phyloP scores from a whole-genome alignment of 2,113 vertebrate genomes.

The Pelusios castaneus region DNA sequence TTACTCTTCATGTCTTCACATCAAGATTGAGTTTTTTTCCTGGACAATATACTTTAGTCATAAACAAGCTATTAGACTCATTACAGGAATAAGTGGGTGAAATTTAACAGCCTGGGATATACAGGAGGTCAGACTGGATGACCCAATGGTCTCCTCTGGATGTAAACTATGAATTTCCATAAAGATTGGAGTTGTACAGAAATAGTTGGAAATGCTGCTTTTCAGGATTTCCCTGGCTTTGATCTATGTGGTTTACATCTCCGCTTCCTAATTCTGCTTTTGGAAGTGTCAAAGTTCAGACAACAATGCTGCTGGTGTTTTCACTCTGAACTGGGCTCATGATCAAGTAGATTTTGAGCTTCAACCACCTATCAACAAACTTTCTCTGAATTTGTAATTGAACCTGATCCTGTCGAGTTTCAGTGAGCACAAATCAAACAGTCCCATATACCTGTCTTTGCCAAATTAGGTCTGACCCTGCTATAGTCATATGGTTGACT shows the following conservation, averaged over 20 bases:
- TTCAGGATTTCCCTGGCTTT: neutral
- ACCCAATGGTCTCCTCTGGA: conserved; percentile 1
- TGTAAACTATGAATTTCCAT: conserved; percentile 8
- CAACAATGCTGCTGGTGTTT: neutral
- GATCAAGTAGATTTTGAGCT: neutral
- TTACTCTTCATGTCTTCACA: neutral
- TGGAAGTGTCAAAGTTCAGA: conserved; percentile 17
- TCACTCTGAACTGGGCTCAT: neutral
- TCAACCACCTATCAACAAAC: neutral
- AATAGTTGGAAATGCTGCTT: neutral
- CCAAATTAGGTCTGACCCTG: neutral
- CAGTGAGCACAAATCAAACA: conserved; percentile 40
- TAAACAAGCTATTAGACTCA: conserved; percentile 3
- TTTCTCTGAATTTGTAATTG: conserved; percentile 20
- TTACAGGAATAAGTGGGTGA: conserved; percentile 2
- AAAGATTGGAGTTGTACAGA: conserved; percentile 20
- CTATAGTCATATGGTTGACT: neutral
- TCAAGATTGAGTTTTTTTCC: neutral
- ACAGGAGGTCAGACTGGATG: conserved; percentile 25
- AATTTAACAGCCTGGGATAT: conserved; percentile 19
- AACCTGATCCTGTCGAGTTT: conserved; percentile 36
- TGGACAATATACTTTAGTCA: neutral
- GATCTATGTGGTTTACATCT: neutral
- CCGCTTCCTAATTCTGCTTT: conserved; percentile 15
- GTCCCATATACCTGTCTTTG: conserved; percentile 48